Evolutionary conservation across 1,140 invertebrate genomes (phyloP).

Genomic region (Coptotermes formosanus): DNA sequence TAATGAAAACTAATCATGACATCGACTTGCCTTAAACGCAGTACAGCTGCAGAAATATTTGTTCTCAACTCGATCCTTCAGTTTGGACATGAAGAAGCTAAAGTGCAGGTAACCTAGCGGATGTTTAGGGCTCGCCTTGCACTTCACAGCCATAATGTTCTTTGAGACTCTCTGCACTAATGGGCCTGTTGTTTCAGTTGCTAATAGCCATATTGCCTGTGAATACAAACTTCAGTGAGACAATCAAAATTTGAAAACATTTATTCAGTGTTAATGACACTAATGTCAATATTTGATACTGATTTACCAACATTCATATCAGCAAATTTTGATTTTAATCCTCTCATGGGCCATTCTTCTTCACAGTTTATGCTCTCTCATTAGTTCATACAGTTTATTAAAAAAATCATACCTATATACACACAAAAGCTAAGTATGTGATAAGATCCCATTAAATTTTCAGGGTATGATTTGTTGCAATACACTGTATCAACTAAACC

Average conservation of each 20-base stretch:
- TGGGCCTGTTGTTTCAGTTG: constrained; percentile 62
- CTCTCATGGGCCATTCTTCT: neutral
- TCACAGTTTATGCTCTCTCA: too few species aligned
- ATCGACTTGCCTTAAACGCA: constrained; percentile 53
- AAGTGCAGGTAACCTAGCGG: constrained; percentile 76
- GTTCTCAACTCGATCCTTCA: constrained; percentile 56
- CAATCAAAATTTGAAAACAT: neutral
- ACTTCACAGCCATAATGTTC: constrained; percentile 75
- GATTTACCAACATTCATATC: neutral
- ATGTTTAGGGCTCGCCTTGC: constrained; percentile 65
- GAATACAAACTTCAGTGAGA: neutral
- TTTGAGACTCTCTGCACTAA: constrained; percentile 76
- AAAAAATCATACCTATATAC: too few species aligned
- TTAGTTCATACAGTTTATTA: too few species aligned
- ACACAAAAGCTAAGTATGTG: too few species aligned
- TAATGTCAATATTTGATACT: constrained; percentile 15
- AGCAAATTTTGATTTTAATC: too few species aligned
- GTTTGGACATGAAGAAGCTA: constrained; percentile 59
- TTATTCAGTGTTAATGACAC: constrained; percentile 17
- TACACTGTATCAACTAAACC: too few species aligned
- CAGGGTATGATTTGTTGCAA: too few species aligned
- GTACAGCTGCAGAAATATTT: constrained; percentile 65
- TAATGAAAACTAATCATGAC: too few species aligned
- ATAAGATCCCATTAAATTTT: too few species aligned
- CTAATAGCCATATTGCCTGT: constrained; percentile 59